phyloP scores from a whole-genome alignment of 2,797 vertebrate genomes.

The Falco columbarius region DNA sequence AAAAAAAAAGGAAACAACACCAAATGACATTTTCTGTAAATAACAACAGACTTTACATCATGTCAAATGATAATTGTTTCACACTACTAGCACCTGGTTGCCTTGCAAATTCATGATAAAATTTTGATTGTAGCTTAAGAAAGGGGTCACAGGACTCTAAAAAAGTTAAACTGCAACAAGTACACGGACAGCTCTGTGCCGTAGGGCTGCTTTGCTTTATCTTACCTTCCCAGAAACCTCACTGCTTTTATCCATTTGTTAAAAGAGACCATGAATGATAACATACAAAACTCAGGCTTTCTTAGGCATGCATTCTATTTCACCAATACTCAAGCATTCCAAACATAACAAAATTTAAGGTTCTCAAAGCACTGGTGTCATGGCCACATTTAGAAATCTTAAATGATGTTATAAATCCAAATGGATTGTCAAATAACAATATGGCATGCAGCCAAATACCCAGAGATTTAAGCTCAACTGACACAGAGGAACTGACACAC shows the following conservation, averaged over 20 bases:
- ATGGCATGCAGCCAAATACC: neutral
- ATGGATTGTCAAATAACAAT: neutral
- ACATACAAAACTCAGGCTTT: neutral
- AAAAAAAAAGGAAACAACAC: conserved; percentile 27
- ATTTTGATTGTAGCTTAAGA: neutral
- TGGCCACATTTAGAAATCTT: neutral
- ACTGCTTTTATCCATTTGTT: neutral
- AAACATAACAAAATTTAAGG: neutral
- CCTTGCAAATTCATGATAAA: neutral
- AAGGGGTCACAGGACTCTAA: neutral
- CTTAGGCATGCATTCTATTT: neutral
- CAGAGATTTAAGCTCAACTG: neutral
- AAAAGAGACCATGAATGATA: neutral
- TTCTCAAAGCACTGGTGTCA: neutral
- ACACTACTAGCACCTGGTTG: neutral
- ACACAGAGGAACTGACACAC: neutral
- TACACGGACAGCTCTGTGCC: neutral
- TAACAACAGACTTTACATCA: conserved; percentile 11
- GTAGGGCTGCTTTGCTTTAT: neutral
- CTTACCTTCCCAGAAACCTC: neutral
- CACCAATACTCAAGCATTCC: neutral
- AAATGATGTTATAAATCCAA: neutral
- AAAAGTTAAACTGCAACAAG: neutral
- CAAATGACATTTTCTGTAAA: conserved; percentile 29
- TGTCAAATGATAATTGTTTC: conserved; percentile 1